phyloP scores from a whole-genome alignment of 2,888 invertebrate species.

The Ochropleura leucogaster region DNA sequence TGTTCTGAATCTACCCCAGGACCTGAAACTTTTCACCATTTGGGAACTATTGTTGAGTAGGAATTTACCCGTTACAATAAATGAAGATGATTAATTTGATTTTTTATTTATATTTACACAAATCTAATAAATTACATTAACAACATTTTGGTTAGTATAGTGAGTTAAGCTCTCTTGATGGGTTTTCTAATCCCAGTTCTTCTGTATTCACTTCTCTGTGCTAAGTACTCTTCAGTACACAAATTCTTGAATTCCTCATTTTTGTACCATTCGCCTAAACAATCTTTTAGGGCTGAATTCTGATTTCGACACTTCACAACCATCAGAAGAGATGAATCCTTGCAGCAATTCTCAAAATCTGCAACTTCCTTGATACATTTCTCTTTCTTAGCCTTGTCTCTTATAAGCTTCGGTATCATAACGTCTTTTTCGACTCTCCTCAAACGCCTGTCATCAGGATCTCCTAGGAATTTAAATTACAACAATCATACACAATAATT shows the following conservation, averaged over 20 bases:
- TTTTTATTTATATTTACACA: conserved; percentile 75
- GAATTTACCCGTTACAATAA: conserved; percentile 84
- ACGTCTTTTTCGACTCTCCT: conserved; percentile 97
- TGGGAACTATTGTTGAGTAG: conserved; percentile 92
- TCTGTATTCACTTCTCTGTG: conserved; percentile 95
- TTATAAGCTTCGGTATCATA: conserved; percentile 96
- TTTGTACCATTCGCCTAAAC: conserved; percentile 94
- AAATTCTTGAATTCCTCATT: conserved; percentile 93
- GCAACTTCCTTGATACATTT: conserved; percentile 94
- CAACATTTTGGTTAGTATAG: conserved; percentile 36
- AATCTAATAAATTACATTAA: conserved; percentile 60
- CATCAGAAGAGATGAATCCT: conserved; percentile 92
- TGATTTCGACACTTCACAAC: conserved; percentile 94
- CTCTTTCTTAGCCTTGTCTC: conserved; percentile 94
- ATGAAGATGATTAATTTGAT: conserved; percentile 80
- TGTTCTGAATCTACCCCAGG: conserved; percentile 82
- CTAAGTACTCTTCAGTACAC: conserved; percentile 95
- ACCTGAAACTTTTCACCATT: conserved; percentile 90
- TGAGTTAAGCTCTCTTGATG: conserved; percentile 81
- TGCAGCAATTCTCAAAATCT: conserved; percentile 94
- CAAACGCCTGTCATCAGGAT: conserved; percentile 95
- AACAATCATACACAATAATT: conserved; percentile 7
- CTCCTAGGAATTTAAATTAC: conserved; percentile 90
- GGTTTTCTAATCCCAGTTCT: conserved; percentile 94
- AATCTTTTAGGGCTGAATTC: conserved; percentile 93